Evolutionary conservation across 1,140 invertebrate genomes (phyloP).

Genomic region (Laodelphax striatellus): DNA sequence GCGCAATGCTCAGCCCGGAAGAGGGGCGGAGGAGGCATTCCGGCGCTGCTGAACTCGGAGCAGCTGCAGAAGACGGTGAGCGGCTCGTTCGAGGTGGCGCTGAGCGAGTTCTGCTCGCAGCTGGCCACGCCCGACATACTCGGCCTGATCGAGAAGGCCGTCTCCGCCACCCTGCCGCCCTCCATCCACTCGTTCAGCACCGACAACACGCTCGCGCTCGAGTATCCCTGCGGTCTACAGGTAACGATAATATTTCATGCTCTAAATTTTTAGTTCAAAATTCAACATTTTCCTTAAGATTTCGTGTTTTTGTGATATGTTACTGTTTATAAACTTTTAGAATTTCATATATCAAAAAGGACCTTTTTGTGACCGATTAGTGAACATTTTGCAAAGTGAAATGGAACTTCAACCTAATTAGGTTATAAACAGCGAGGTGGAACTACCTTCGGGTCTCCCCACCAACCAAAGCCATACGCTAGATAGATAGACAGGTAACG

Average conservation of each 20-base stretch:
- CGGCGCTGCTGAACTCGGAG: conserved; percentile 7
- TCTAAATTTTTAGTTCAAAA: too few species aligned
- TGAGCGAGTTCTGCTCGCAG: conserved; percentile 69
- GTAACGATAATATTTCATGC: neutral
- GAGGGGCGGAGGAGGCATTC: neutral
- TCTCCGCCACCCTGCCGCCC: conserved; percentile 65
- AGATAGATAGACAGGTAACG: too few species aligned
- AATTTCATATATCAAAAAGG: too few species aligned
- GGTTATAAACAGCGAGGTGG: too few species aligned
- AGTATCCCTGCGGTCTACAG: conserved; percentile 19
- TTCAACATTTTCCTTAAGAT: too few species aligned
- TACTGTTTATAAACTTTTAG: too few species aligned
- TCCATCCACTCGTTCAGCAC: conserved; percentile 37
- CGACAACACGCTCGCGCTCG: conserved; percentile 21
- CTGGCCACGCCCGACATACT: conserved; percentile 56
- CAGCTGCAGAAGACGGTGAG: conserved; percentile 10
- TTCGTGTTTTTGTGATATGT: too few species aligned
- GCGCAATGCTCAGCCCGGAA: neutral
- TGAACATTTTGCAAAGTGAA: too few species aligned
- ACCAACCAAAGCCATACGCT: too few species aligned
- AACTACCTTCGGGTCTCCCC: too few species aligned
- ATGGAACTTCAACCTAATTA: too few species aligned
- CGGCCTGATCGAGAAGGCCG: conserved; percentile 66
- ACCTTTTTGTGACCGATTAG: too few species aligned
- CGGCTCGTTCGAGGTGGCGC: conserved; percentile 47